A percentile compares a stretch with the other conserved stretches of the same genome.
Conservation (phyloP, 2,888 invertebrate genomes). For the Ecdyonurus torrentis region DNA sequence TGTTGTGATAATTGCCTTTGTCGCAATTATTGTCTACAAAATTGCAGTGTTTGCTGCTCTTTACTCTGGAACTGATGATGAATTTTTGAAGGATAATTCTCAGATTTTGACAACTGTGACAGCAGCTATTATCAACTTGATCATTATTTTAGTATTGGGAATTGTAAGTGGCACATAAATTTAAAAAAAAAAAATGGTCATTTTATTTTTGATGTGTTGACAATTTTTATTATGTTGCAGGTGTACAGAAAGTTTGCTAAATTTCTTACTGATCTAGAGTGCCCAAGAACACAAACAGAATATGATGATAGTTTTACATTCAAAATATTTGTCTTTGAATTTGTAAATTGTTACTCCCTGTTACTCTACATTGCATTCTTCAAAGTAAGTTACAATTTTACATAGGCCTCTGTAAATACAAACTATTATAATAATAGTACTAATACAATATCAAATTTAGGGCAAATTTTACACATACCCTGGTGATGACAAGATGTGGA, state of each 20-base stretch:
- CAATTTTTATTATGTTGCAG: too few relatives aligned
- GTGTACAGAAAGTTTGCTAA: conserved; percentile 74
- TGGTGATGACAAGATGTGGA: conserved; percentile 21
- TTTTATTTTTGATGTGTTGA: too few relatives aligned
- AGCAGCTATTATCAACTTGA: conserved; percentile 83
- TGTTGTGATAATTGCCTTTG: conserved; percentile 72
- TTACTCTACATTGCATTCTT: conserved; percentile 94
- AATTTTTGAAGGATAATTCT: conserved; percentile 37
- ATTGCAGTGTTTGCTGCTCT: conserved; percentile 67
- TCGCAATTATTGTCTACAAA: conserved; percentile 90
- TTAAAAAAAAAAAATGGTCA: too few relatives aligned
- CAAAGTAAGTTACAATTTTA: not conserved
- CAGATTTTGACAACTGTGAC: conserved; percentile 86
- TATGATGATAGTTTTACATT: conserved; percentile 96
- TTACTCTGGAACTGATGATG: conserved; percentile 40
- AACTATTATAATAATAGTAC: too few relatives aligned
- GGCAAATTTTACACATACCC: conserved; percentile 30
- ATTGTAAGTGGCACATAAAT: conserved; percentile 35
- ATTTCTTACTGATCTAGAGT: conserved; percentile 72
- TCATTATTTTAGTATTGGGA: conserved; percentile 85
- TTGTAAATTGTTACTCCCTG: conserved; percentile 96
- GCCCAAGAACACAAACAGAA: conserved; percentile 86
- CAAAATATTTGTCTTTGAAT: conserved; percentile 96
- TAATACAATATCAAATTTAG: too few relatives aligned
- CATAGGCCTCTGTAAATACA: not conserved